Percentiles rank a stretch among this genome's conserved stretches.
These are phyloP conservation scores for Penaeus vannamei DNA, from an alignment of 1,140 invertebrate species.

Conservation along the genomic window DNA sequence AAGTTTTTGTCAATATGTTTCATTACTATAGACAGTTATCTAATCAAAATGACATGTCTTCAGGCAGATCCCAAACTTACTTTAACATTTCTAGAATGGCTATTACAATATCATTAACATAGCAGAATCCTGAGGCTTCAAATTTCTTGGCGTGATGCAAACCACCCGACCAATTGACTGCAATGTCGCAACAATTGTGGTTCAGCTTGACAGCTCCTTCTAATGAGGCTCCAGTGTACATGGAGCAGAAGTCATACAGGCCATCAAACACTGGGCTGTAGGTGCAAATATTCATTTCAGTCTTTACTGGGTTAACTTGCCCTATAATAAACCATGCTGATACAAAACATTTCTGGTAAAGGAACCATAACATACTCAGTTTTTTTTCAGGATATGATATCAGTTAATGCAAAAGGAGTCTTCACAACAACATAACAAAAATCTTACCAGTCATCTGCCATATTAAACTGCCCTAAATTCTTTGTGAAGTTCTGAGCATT, in stretches of 20 bases:
- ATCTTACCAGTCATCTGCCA: slow-evolving; percentile 94
- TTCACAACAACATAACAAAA: slow-evolving; percentile 12
- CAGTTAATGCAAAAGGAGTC: neutral
- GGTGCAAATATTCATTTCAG: slow-evolving; percentile 63
- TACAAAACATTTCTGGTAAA: too few species aligned
- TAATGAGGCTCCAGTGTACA: slow-evolving; percentile 96
- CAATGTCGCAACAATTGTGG: slow-evolving; percentile 95
- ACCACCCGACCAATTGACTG: slow-evolving; percentile 99
- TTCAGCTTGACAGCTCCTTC: slow-evolving; percentile 96
- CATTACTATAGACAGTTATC: too few species aligned
- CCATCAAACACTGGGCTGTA: slow-evolving; percentile 95
- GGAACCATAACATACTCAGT: neutral
- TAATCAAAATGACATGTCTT: too few species aligned
- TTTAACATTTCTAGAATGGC: slow-evolving; percentile 95
- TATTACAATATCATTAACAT: slow-evolving; percentile 99
- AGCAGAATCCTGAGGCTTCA: slow-evolving; percentile 97
- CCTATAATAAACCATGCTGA: too few species aligned
- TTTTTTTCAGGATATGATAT: too few species aligned
- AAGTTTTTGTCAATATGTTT: too few species aligned
- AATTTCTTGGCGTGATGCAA: slow-evolving; percentile 99
- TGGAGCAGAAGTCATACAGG: slow-evolving; percentile 98
- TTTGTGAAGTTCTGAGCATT: slow-evolving; percentile 96
- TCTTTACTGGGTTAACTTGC: too few species aligned
- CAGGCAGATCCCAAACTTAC: slow-evolving; percentile 70
- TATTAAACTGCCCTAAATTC: slow-evolving; percentile 93